A percentile compares a stretch with the other conserved stretches of the same genome.
These are phyloP conservation scores for Protonemura montana DNA, from an alignment of 2,888 invertebrate species.

Conservation along the genomic window DNA sequence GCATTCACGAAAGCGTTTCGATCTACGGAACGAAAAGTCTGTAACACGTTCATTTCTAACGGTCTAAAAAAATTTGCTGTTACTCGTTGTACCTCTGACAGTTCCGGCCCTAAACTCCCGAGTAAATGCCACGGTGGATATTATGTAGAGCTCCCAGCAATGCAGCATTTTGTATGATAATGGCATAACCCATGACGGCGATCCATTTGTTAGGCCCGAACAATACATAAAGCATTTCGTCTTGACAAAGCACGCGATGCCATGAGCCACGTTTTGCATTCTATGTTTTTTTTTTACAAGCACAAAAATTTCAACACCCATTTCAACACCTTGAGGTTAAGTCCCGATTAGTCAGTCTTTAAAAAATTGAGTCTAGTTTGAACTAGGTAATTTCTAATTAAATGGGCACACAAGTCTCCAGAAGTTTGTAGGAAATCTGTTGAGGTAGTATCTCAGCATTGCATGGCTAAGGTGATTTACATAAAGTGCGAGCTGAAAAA, in stretches of 20 bases:
- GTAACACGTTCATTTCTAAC: background rate
- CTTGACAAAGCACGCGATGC: constrained; percentile 20
- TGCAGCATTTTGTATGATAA: constrained; percentile 20
- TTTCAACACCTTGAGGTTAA: background rate
- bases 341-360: background rate
- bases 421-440: background rate
- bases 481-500: constrained; percentile 15
- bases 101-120: background rate
- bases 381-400: background rate
- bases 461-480: constrained; percentile 9
- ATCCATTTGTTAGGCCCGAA: background rate
- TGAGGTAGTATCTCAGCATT: background rate
- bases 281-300: background rate
- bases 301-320: background rate
- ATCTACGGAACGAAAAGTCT: background rate
- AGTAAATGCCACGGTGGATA: background rate
- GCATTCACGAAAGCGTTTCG: background rate
- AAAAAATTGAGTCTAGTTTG: background rate
- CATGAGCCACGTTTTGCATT: background rate
- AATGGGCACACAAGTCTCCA: background rate
- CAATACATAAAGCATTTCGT: constrained; percentile 14
- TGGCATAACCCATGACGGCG: background rate
- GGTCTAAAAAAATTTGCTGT: background rate
- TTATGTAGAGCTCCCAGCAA: background rate
- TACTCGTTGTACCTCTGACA: background rate